Base-by-base conservation (phyloP, 2,797 vertebrate species). In the Molossus alvarezi region DNA sequence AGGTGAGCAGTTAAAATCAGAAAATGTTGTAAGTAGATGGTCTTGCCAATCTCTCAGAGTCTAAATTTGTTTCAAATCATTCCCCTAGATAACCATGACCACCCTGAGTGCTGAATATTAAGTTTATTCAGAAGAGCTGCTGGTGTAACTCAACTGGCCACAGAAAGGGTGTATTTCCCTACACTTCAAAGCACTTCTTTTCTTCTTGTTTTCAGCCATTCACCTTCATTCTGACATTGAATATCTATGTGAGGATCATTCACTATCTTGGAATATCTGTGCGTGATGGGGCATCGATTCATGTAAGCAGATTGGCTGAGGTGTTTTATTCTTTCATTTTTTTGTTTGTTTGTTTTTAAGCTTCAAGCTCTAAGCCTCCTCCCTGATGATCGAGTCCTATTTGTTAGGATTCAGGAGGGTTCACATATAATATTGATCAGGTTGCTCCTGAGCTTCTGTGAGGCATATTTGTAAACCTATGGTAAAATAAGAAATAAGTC, bases 1-100 rank as follows among this genome's bases (percentile, higher is more conserved):
- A 95, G 33, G 27, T 72, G 87, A 82, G 12, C 62, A 67, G 17
- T 37, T 82, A 13, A 76, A 86, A 87, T 87, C 69, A 82, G 76
- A 90, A 91, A 86, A 80, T 4, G 9, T 33, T 93, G 41, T 45
- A 60, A 81, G 67, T 86, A 86, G 57, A 57, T 57, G 72, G 27
- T 85, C 15, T 81, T 64, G 37, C 73, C 73, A 85, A 62, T 82
- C 41, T 55, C 53, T 89, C 65, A 75, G 67, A 69, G 25, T 86
- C 33, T 45, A 90, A 86, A 72, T 90, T 72, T 86, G 15, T 86
- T 93, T 64, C 58, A 90, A 86, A 84, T 90, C 75, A 86, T 69
- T 81, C 86, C 33, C n/a, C 41, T 55, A 41, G 60, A 69, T 55
- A 27, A 81, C 33, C 25, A 60, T 60, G 65, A 53, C 58, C 27